phyloP scores from a whole-genome alignment of 2,113 vertebrate species.

The Alectura lathami region DNA sequence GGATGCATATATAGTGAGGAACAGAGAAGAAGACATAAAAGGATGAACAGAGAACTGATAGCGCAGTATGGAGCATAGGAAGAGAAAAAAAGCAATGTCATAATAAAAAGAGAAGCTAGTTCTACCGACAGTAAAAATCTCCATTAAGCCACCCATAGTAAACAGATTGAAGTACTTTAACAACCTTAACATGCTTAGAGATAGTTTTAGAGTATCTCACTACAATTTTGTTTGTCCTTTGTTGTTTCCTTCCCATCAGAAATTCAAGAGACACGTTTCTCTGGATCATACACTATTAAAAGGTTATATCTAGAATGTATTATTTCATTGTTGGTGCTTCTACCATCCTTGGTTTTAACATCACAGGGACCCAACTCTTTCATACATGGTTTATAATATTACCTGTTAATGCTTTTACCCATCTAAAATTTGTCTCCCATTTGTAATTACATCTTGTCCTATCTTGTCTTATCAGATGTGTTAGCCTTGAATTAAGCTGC shows the following conservation, averaged over 20 bases:
- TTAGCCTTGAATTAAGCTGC: background rate
- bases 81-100: background rate
- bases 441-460: background rate
- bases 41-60: background rate
- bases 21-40: background rate
- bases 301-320: background rate
- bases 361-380: background rate
- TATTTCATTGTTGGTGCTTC: background rate
- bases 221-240: background rate
- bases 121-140: background rate
- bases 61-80: background rate
- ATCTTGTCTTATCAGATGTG: background rate
- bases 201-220: background rate
- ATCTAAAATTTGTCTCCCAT: background rate
- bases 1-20: background rate
- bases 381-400: background rate
- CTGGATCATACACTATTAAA: background rate
- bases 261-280: background rate
- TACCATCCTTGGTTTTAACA: background rate
- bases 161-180: background rate
- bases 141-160: background rate
- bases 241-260: background rate
- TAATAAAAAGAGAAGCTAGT: background rate
- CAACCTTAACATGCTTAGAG: background rate
- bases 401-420: background rate